Evolutionary conservation across 2,113 vertebrate species (phyloP).

Genomic region (Hippocampus comes): DNA sequence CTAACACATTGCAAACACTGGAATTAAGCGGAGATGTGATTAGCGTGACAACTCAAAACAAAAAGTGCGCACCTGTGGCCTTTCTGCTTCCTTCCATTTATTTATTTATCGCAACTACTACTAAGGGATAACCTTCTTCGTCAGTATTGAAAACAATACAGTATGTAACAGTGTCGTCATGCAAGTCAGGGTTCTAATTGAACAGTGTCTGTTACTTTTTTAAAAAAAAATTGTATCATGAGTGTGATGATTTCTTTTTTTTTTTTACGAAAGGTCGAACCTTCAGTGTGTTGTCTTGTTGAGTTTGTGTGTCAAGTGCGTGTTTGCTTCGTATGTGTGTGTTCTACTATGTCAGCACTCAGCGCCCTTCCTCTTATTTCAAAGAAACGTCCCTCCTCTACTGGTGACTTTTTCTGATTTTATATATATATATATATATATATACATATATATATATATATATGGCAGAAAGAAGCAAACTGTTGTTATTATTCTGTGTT

Average conservation of each 20-base stretch:
- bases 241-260: background rate
- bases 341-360: background rate
- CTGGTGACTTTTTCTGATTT: background rate
- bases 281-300: constrained; percentile 17
- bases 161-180: background rate
- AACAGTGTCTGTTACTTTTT: background rate
- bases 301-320: constrained; percentile 12
- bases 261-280: background rate
- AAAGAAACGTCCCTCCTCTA: constrained; percentile 9
- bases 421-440: no score
- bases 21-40: constrained; percentile 37
- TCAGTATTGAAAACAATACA: constrained; percentile 34
- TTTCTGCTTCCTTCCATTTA: constrained; percentile 56
- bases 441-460: background rate
- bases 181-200: background rate
- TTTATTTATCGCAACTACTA: constrained; percentile 60
- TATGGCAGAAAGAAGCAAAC: constrained; percentile 14
- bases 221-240: no score
- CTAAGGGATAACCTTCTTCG: constrained; percentile 36
- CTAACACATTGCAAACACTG: constrained; percentile 71
- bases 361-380: constrained; percentile 13
- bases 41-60: constrained; percentile 10
- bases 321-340: constrained; percentile 23
- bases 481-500: constrained; percentile 26
- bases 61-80: constrained; percentile 20